These are phyloP conservation scores for Nesoenas mayeri DNA, from an alignment of 2,113 vertebrate species.

Conservation along the genomic window DNA sequence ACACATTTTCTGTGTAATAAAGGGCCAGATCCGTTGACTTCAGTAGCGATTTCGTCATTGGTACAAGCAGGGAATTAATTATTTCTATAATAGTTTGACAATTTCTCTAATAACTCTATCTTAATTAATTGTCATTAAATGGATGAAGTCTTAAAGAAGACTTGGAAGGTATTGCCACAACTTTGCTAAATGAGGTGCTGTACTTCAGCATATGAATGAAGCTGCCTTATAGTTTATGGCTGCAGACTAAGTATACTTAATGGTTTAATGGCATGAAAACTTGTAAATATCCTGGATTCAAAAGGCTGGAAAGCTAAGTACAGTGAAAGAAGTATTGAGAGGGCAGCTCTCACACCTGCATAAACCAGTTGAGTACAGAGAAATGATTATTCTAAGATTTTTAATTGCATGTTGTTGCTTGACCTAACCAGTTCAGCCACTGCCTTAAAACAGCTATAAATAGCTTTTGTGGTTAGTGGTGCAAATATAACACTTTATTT, in stretches of 20 bases:
- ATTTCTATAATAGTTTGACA: background rate
- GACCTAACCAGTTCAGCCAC: background rate
- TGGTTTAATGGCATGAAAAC: background rate
- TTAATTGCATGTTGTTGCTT: constrained; percentile 16
- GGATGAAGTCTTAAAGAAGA: background rate
- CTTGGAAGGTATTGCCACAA: background rate
- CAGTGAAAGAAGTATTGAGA: background rate
- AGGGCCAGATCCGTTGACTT: background rate
- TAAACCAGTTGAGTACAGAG: background rate
- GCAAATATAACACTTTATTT: background rate
- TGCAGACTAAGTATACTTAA: background rate
- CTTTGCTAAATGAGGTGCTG: background rate
- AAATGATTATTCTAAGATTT: constrained; percentile 13
- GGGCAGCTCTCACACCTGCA: background rate
- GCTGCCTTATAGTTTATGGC: background rate
- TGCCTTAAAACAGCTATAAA: background rate
- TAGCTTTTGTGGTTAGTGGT: background rate
- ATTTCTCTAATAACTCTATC: background rate
- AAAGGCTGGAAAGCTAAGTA: background rate
- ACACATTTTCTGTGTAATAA: background rate
- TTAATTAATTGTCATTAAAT: background rate
- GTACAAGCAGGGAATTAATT: background rate
- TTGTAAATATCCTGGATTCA: constrained; percentile 10
- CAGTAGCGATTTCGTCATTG: background rate
- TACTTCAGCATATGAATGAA: background rate